These are phyloP conservation scores for Falco punctatus DNA, from an alignment of 2,113 vertebrate species.

Conservation along the genomic window DNA sequence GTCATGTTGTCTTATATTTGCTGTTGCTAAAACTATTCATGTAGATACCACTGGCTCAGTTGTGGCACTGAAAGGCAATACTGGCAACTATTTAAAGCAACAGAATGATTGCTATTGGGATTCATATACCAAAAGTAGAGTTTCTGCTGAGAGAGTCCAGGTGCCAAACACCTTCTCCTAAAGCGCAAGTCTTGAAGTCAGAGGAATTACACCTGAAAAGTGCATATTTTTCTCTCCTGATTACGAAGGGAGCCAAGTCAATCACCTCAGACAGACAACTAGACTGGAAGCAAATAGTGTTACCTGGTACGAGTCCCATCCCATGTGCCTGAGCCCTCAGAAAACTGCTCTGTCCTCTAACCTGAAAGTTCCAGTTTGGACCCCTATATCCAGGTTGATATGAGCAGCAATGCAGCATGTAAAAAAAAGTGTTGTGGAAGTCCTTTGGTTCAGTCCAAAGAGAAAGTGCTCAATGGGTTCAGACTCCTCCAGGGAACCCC, in stretches of 20 bases:
- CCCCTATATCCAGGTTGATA: background rate
- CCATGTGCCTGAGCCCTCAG: background rate
- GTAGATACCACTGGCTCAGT: background rate
- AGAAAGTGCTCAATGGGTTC: background rate
- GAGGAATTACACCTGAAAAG: background rate
- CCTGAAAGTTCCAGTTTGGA: background rate
- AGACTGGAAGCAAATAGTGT: background rate
- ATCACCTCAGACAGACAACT: background rate
- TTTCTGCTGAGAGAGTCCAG: background rate
- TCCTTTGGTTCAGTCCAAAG: background rate
- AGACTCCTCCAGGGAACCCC: background rate
- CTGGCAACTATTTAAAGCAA: background rate
- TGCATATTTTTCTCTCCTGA: background rate
- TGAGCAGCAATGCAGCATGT: background rate
- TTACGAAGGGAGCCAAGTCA: background rate
- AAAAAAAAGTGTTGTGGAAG: background rate
- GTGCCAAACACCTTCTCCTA: background rate
- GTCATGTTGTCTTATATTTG: background rate
- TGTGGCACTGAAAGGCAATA: background rate
- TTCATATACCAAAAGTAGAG: background rate
- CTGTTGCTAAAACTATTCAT: background rate
- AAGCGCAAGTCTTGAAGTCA: background rate
- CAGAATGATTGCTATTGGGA: background rate
- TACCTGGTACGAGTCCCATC: background rate
- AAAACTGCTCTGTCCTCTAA: background rate